Base-by-base conservation (phyloP, 2,888 invertebrate species). In the Slavum lentiscoides region DNA sequence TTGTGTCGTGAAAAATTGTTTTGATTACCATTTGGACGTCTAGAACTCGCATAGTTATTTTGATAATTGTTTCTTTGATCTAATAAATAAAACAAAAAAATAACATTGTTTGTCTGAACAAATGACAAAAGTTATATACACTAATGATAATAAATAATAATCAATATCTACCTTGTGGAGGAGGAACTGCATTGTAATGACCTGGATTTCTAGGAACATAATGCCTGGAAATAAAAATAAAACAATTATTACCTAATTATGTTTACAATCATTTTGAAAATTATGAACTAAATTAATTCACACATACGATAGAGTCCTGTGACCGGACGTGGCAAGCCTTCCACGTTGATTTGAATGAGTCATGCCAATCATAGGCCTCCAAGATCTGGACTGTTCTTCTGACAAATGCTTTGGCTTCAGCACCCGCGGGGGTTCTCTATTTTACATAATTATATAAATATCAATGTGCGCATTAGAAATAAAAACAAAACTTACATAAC, bases 341-440 rank as follows among this genome's bases (percentile, higher is more conserved):
- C 91, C 94, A 83, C 90, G 86, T 82, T 91, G 91, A 83, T 88
- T 88, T 2, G 91, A 88, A 9, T 89, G 90, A 30, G 88, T 90
- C 89, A 94, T 93, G 3, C 95, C 95, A 83, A 93, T 92, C 85
- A 90, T 90, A 9, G 95, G 94, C 80, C 91, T 88, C 90, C 92
- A 94, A 85, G 92, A 91, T 86, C 91, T 89, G 84, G 90, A 90
- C 83, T 91, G 89, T 85, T 90, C 88, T n/a, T 88, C 88, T 5
- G 87, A 87, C 82, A 93, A 89, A 86, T 94, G 91, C 59, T 91
- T 91, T 0, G 95, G 94, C 86, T 94, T 94, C 80, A 97, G 88
- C 13, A 94, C 92, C 83, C 90, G 88, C 0, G 91, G 89, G 2
- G 97, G 94, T 84, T 93, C 91, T 81, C 89, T 89, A 74, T 9